Evolutionary conservation across 2,888 invertebrate species (phyloP).

Genomic region (Tiliacea aurago): DNA sequence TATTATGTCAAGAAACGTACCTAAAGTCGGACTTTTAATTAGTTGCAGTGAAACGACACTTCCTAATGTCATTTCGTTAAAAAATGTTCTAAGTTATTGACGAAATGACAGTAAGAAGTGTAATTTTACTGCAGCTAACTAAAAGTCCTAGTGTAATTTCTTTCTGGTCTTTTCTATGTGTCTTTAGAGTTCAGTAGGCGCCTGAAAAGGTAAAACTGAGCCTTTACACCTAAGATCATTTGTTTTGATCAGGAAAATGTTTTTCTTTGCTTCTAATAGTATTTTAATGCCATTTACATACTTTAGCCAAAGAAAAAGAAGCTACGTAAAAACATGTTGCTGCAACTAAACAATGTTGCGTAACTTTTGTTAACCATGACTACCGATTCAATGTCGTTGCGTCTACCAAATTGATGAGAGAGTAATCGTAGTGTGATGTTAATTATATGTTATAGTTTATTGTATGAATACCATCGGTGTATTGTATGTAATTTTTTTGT

Average conservation of each 20-base stretch:
- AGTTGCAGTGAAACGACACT: no score
- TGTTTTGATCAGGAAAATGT: background rate
- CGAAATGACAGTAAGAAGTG: no score
- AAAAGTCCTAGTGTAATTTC: background rate
- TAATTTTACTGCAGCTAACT: no score
- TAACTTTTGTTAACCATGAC: background rate
- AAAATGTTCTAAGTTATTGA: no score
- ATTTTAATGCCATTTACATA: background rate
- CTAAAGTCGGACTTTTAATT: no score
- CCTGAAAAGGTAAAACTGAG: background rate
- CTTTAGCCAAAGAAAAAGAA: no score
- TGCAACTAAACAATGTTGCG: background rate
- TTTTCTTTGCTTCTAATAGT: background rate
- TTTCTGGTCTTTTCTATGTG: background rate
- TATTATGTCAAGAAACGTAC: no score
- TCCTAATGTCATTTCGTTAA: no score
- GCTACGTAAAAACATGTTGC: background rate
- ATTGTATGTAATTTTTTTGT: no score
- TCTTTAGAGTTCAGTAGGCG: background rate
- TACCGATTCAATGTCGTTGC: background rate
- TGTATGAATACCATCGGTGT: no score
- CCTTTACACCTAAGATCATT: background rate
- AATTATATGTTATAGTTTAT: no score
- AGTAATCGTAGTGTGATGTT: background rate
- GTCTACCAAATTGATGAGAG: background rate